phyloP scores from a whole-genome alignment of 1,140 invertebrate species.

The Amyelois transitella region DNA sequence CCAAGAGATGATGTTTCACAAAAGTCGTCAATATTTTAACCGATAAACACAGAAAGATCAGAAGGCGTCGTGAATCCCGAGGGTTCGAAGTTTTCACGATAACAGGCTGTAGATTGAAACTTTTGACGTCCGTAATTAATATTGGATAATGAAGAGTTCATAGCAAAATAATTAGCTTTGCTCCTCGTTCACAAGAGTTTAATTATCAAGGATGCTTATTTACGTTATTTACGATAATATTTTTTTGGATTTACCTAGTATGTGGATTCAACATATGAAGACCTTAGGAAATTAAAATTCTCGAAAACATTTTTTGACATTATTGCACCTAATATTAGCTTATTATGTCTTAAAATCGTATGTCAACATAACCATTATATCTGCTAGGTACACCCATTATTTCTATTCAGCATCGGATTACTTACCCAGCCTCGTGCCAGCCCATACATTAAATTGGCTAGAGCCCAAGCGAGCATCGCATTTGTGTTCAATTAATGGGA shows the following conservation, averaged over 20 bases:
- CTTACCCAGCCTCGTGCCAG: conserved; percentile 44
- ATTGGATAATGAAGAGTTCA: neutral
- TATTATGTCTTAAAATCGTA: neutral
- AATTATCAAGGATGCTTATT: neutral
- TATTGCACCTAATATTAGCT: too few relatives aligned
- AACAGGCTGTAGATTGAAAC: neutral
- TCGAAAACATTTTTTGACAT: too few relatives aligned
- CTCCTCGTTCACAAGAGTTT: neutral
- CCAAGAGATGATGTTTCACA: too few relatives aligned
- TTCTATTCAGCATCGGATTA: conserved; percentile 54
- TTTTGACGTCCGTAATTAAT: neutral
- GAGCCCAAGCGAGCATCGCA: conserved; percentile 47
- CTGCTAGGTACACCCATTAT: conserved; percentile 28
- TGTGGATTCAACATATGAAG: too few relatives aligned
- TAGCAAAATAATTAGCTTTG: neutral
- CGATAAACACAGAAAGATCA: neutral
- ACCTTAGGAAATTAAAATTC: too few relatives aligned
- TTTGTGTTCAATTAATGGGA: conserved; percentile 56
- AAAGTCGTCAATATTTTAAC: too few relatives aligned
- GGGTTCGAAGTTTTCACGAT: neutral
- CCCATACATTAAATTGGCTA: conserved; percentile 63
- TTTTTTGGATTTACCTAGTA: too few relatives aligned
- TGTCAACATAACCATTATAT: neutral
- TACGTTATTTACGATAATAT: too few relatives aligned
- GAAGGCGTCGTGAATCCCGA: neutral